Conservation (phyloP, 2,113 vertebrate genomes). For the Megaptera novaeangliae region DNA sequence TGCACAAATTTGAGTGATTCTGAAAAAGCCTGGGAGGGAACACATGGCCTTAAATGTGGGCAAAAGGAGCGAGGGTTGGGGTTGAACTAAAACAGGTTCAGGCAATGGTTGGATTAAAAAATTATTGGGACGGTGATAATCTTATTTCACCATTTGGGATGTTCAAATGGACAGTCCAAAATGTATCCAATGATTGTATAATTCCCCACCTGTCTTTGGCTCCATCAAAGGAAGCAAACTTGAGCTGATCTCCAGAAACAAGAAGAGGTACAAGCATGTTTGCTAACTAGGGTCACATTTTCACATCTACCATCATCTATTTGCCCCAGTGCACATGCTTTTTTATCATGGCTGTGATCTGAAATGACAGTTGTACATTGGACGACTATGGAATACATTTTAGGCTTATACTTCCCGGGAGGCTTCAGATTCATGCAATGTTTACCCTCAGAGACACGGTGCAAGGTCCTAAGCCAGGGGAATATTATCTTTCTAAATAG, state of each 20-base stretch:
- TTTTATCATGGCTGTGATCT: background rate
- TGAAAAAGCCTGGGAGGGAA: background rate
- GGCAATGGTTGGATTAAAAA: background rate
- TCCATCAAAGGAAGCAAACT: background rate
- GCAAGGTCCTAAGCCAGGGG: background rate
- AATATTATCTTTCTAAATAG: background rate
- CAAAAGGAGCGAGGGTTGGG: background rate
- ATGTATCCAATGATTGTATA: background rate
- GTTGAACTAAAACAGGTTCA: background rate
- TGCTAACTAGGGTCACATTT: background rate
- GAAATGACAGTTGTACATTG: background rate
- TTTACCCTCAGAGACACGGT: background rate
- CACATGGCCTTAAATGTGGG: background rate
- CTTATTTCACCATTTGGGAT: background rate
- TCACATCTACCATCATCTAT: background rate
- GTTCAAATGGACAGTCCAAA: background rate
- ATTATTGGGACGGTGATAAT: background rate
- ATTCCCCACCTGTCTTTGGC: background rate
- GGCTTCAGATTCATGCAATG: background rate
- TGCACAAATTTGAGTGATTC: background rate
- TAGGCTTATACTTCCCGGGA: background rate
- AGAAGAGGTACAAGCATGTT: background rate
- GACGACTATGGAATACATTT: background rate
- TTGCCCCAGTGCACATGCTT: background rate
- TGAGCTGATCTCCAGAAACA: background rate